Conservation (phyloP, 2,113 vertebrate species). For the Rhea americana region DNA sequence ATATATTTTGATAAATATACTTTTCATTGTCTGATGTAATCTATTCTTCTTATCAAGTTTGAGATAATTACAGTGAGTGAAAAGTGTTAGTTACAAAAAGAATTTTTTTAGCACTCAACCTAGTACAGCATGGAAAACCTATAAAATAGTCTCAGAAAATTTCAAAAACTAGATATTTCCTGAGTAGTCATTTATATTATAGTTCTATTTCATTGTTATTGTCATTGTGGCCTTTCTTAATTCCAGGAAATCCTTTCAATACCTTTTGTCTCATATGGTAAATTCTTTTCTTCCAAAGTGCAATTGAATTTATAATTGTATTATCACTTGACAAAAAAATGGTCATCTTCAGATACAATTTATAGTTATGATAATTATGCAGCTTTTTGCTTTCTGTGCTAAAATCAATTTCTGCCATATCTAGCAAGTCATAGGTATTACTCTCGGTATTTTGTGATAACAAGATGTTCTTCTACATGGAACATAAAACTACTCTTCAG, state of each 20-base stretch:
- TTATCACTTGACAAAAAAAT: background rate
- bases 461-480: constrained; percentile 6
- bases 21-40: background rate
- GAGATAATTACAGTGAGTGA: background rate
- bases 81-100: background rate
- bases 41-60: background rate
- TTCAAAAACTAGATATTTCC: background rate
- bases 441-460: constrained; percentile 11
- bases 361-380: background rate
- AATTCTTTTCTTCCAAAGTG: background rate
- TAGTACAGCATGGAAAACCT: background rate
- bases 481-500: constrained; percentile 34
- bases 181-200: background rate
- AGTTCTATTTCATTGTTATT: background rate
- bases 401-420: constrained; percentile 4
- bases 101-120: background rate
- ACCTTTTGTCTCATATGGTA: background rate
- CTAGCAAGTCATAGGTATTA: background rate
- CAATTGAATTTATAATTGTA: background rate
- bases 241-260: background rate
- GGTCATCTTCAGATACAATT: background rate
- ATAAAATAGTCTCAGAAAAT: background rate
- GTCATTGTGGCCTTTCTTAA: background rate
- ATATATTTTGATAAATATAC: background rate
- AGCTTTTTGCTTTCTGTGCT: constrained; percentile 14